phyloP scores from a whole-genome alignment of 92 coral and sea anemone genomes.

The Zoanthus sociatus region DNA sequence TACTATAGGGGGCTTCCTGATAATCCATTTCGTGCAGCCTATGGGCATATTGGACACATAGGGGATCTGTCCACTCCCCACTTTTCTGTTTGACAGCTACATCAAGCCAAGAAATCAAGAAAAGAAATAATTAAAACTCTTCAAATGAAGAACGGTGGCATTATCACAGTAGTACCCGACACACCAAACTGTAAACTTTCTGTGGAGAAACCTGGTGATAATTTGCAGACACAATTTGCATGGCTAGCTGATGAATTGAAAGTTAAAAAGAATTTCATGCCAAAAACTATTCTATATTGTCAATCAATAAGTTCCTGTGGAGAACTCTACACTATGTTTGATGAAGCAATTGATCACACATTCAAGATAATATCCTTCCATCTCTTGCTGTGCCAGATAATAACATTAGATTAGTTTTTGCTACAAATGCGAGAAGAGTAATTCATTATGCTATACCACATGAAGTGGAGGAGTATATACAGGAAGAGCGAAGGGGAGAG shows the following conservation, averaged over 20 bases:
- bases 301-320: no score
- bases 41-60: conserved; percentile 45
- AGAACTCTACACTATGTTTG: background rate
- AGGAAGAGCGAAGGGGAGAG: conserved; percentile 51
- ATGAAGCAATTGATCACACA: background rate
- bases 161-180: conserved; percentile 45
- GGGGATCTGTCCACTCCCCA: conserved; percentile 38
- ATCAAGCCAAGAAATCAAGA: conserved; percentile 33
- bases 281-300: no score
- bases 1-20: conserved; percentile 28
- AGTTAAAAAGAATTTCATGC: background rate
- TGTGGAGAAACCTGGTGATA: no score
- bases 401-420: conserved; percentile 9
- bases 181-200: conserved; percentile 11
- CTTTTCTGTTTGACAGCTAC: conserved; percentile 57
- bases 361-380: conserved; percentile 15
- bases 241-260: conserved; percentile 22
- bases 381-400: conserved; percentile 8
- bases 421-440: conserved; percentile 34
- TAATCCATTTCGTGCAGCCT: conserved; percentile 46
- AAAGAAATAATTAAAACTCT: background rate
- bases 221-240: background rate
- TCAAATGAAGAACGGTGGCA: conserved; percentile 18
- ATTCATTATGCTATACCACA: conserved; percentile 51
- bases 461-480: conserved; percentile 36